Evolutionary conservation across 2,888 invertebrate species (phyloP).

Genomic region (Schizaphis graminum): DNA sequence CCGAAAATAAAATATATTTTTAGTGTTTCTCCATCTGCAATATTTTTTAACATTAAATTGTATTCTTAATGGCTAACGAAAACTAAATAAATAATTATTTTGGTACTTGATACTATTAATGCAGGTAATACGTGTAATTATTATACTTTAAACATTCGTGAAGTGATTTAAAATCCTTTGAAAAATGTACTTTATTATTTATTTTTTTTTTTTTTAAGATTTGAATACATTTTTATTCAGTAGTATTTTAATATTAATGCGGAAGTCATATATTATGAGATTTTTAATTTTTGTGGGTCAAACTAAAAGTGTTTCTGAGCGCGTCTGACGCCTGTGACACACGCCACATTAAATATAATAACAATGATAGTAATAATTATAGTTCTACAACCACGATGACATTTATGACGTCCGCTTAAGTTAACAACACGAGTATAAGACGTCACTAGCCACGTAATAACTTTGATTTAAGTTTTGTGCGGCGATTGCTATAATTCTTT

Average conservation of each 20-base stretch:
- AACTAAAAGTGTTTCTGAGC: background rate
- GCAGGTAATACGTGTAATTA: background rate
- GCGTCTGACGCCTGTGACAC: background rate
- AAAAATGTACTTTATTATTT: too few species aligned
- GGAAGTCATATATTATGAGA: background rate
- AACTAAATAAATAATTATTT: background rate
- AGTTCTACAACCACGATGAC: background rate
- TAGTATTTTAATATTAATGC: background rate
- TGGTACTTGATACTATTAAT: background rate
- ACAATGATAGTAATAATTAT: background rate
- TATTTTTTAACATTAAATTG: background rate
- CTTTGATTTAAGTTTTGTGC: background rate
- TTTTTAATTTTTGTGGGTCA: background rate
- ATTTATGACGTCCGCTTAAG: background rate
- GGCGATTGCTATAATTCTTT: background rate
- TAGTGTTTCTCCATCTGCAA: background rate
- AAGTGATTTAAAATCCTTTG: background rate
- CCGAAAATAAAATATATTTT: background rate
- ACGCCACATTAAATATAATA: background rate
- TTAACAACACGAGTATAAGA: background rate
- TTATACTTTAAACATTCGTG: background rate
- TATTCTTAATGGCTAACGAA: background rate
- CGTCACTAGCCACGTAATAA: background rate
- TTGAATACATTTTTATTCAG: background rate
- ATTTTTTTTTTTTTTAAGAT: too few species aligned